Evolutionary conservation across 2,888 invertebrate species (phyloP).

Genomic region (Toxonevra muliebris): DNA sequence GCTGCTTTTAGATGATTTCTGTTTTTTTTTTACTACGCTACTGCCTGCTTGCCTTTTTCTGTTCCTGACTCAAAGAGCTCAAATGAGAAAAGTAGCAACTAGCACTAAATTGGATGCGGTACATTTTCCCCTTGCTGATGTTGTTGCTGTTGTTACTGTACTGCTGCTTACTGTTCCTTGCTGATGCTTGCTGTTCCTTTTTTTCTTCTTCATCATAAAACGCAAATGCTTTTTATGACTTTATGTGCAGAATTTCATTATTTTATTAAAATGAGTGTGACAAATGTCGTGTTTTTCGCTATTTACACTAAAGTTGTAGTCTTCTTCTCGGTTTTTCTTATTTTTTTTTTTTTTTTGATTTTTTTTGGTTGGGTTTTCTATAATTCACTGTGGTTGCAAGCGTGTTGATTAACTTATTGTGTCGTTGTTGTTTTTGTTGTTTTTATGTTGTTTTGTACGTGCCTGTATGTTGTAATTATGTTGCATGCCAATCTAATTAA

Average conservation of each 20-base stretch:
- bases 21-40: background rate
- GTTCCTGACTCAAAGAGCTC: no score
- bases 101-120: background rate
- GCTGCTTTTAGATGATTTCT: no score
- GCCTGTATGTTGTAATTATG: no score
- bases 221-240: conserved; percentile 36
- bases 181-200: background rate
- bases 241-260: conserved; percentile 34
- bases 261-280: conserved; percentile 37
- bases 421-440: no score
- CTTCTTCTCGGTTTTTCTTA: no score
- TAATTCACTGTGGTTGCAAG: no score
- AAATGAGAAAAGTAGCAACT: background rate
- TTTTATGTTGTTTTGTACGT: no score
- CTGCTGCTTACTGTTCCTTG: background rate
- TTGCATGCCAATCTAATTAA: no score
- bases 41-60: background rate
- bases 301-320: no score
- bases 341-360: no score
- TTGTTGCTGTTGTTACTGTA: background rate
- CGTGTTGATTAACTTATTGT: no score
- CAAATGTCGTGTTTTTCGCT: conserved; percentile 29
- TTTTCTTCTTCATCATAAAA: conserved; percentile 14
- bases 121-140: background rate
- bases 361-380: no score